These are phyloP conservation scores for Orestias chungarensis DNA, from an alignment of 2,797 vertebrate genomes.

Conservation along the genomic window DNA sequence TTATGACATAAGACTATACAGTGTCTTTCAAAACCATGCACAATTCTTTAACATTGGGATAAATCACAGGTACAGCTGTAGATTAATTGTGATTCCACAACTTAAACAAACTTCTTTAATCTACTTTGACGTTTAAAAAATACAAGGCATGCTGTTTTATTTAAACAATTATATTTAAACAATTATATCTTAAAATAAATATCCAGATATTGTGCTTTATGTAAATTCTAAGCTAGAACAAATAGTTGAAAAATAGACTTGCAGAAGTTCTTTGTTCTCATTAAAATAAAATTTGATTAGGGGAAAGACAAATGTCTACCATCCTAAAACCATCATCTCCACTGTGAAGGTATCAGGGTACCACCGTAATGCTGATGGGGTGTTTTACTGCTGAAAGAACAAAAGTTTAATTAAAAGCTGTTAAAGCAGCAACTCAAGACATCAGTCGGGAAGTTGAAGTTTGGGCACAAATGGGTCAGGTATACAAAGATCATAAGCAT, in stretches of 20 bases:
- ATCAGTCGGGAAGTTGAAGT: background rate
- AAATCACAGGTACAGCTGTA: too few relatives aligned
- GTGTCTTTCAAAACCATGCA: background rate
- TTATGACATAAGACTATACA: background rate
- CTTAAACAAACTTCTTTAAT: too few relatives aligned
- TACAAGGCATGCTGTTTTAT: too few relatives aligned
- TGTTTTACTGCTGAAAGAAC: background rate
- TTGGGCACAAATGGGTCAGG: background rate
- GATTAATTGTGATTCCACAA: too few relatives aligned
- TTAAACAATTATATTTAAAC: too few relatives aligned
- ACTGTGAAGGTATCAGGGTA: background rate
- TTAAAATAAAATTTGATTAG: background rate
- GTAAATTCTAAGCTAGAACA: too few relatives aligned
- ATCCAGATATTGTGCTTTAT: background rate
- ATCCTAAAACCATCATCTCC: background rate
- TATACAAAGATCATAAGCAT: background rate
- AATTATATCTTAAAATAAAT: too few relatives aligned
- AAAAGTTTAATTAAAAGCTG: background rate
- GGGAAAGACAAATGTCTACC: background rate
- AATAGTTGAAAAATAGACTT: too few relatives aligned
- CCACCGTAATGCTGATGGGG: background rate
- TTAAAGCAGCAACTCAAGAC: background rate
- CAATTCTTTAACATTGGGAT: background rate
- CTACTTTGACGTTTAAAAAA: too few relatives aligned
- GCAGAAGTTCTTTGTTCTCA: background rate